Conservation (phyloP, 2,888 invertebrate species). For the Ectemnius cavifrons region DNA sequence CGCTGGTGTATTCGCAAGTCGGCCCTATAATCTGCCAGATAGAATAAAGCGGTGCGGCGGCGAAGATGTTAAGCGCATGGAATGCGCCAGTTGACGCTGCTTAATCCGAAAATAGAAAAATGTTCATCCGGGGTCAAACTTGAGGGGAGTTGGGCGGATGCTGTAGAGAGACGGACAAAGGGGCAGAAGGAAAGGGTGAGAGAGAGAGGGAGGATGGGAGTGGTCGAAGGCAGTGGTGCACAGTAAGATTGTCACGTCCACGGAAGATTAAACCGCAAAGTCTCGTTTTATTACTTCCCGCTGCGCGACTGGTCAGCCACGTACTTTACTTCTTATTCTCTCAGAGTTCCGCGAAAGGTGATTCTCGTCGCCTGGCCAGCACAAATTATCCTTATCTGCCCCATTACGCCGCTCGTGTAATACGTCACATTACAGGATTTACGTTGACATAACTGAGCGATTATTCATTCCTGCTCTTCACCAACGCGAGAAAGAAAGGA, state of each 20-base stretch:
- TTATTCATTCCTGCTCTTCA: background rate
- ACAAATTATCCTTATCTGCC: slow-evolving; percentile 1
- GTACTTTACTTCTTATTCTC: background rate
- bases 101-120: slow-evolving; percentile 54
- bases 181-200: slow-evolving; percentile 14
- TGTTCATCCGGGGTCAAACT: slow-evolving; percentile 2
- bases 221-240: no score
- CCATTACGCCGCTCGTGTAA: background rate
- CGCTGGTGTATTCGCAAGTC: background rate
- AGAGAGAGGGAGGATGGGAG: background rate
- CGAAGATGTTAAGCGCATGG: background rate
- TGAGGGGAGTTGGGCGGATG: no score
- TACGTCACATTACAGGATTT: background rate
- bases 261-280: background rate
- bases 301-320: background rate
- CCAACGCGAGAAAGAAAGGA: no score
- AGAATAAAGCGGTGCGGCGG: background rate
- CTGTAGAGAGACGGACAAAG: no score
- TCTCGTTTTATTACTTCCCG: background rate
- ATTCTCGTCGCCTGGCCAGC: background rate
- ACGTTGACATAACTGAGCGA: background rate
- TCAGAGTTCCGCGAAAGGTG: background rate
- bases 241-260: no score
- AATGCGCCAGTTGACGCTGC: background rate
- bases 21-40: slow-evolving; percentile 4